phyloP scores from a whole-genome alignment of 2,113 vertebrate genomes.

The Ammodytes dubius region DNA sequence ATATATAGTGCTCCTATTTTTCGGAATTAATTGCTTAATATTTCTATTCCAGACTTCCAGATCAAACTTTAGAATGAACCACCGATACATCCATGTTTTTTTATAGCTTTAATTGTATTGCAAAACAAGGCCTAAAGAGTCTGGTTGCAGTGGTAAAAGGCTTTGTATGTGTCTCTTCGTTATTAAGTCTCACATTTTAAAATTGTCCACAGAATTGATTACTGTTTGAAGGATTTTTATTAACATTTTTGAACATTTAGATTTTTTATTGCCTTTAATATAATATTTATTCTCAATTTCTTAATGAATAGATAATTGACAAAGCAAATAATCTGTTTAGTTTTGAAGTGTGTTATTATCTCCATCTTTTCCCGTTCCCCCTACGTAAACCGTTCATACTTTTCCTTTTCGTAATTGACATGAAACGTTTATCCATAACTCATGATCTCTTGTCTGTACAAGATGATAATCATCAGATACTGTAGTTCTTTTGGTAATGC shows the following conservation, averaged over 20 bases:
- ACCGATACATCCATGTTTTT: neutral
- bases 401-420: constrained; percentile 23
- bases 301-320: neutral
- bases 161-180: too few relatives aligned
- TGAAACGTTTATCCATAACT: constrained; percentile 30
- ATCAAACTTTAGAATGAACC: constrained; percentile 1
- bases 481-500: constrained; percentile 24
- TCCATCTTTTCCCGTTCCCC: neutral
- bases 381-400: constrained; percentile 1
- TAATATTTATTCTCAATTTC: neutral
- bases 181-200: neutral
- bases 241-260: neutral
- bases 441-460: constrained; percentile 36
- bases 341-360: neutral
- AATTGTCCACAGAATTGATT: neutral
- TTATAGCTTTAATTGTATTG: neutral
- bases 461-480: constrained; percentile 33
- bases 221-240: neutral
- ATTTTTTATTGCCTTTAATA: neutral
- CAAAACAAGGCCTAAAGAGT: too few relatives aligned
- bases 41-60: neutral
- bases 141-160: neutral
- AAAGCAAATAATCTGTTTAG: neutral
- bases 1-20: neutral
- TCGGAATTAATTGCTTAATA: neutral